Conservation (phyloP, 2,113 vertebrate species). For the Irena cyanogastra region DNA sequence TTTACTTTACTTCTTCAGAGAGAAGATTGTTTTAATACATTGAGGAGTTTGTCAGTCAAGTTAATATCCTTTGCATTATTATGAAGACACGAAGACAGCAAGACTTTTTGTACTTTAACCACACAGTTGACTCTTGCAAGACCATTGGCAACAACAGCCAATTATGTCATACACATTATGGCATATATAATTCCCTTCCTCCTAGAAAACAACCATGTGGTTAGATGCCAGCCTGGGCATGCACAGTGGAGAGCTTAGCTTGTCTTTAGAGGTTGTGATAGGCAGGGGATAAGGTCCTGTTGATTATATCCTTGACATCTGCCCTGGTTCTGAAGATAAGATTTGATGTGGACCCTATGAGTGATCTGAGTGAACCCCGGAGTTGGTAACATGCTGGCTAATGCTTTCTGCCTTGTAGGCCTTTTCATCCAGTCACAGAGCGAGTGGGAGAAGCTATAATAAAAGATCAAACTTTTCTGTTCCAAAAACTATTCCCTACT, state of each 20-base stretch:
- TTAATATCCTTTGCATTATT: not conserved
- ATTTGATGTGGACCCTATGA: not conserved
- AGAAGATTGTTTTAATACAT: not conserved
- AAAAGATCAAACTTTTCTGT: not conserved
- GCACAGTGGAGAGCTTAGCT: not conserved
- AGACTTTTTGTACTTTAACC: not conserved
- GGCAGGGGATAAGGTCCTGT: not conserved
- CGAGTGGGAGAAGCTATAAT: not conserved
- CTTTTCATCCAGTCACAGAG: not conserved
- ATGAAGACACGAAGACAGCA: not conserved
- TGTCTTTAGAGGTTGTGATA: not conserved
- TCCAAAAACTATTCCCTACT: not conserved
- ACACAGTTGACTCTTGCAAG: not conserved
- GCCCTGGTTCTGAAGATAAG: slow-evolving; percentile 2
- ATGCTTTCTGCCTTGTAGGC: not conserved
- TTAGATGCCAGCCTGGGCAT: not conserved
- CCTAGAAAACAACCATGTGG: not conserved
- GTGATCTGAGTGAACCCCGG: not conserved
- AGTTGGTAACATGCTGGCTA: not conserved
- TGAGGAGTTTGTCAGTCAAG: not conserved
- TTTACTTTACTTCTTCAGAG: not conserved
- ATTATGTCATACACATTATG: not conserved
- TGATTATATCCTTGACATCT: not conserved
- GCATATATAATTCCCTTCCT: not conserved
- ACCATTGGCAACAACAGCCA: not conserved